Percentiles rank a stretch among this genome's conserved stretches.
Evolutionary conservation across 2,888 invertebrate species (phyloP).

Genomic region (Drosophila hamatofila): DNA sequence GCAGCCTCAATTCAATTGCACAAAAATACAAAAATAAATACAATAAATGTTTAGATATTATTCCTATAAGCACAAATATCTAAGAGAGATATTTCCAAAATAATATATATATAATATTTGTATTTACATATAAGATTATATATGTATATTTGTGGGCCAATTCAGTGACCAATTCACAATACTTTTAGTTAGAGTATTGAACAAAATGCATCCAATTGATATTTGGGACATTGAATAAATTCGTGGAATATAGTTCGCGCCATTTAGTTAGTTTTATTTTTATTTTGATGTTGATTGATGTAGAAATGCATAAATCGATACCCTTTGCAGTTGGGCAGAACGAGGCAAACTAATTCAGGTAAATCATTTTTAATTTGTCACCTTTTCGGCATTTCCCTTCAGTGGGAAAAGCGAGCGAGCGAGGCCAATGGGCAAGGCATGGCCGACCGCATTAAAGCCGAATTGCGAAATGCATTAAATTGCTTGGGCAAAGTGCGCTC

Average conservation of each 20-base stretch:
- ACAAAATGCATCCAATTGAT: constrained; percentile 32
- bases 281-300: not conserved
- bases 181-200: constrained; percentile 1
- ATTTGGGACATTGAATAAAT: constrained; percentile 35
- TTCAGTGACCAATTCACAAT: not conserved
- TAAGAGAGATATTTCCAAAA: too few relatives aligned
- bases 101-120: too few relatives aligned
- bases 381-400: constrained; percentile 19
- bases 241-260: constrained; percentile 32
- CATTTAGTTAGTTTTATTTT: constrained; percentile 15
- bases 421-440: not conserved
- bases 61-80: too few relatives aligned
- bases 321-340: not conserved
- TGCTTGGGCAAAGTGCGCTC: constrained; percentile 20
- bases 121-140: too few relatives aligned
- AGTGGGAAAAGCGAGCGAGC: not conserved
- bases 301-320: constrained; percentile 1
- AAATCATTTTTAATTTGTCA: constrained; percentile 46
- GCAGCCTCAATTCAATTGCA: too few relatives aligned
- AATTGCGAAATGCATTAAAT: constrained; percentile 45
- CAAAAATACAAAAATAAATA: too few relatives aligned
- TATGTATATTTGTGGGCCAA: not conserved
- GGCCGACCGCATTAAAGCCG: constrained; percentile 28
- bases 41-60: too few relatives aligned
- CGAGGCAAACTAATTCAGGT: constrained; percentile 39